These are phyloP conservation scores for Pantherophis alleghaniensis DNA, from an alignment of 2,797 vertebrate species.

Conservation along the genomic window DNA sequence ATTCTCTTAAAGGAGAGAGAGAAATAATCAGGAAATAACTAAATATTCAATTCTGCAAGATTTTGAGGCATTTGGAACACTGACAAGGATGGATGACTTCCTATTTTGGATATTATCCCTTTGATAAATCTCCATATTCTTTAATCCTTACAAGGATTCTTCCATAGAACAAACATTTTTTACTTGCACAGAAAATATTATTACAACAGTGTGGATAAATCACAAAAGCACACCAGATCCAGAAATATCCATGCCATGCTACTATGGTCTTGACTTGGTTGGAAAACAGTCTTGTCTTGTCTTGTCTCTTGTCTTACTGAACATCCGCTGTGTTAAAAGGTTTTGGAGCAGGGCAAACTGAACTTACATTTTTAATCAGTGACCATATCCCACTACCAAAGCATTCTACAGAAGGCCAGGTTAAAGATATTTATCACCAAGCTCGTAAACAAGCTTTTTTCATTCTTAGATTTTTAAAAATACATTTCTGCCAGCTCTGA, in stretches of 20 bases:
- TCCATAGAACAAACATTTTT: neutral
- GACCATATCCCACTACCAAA: neutral
- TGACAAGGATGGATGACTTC: neutral
- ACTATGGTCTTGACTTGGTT: neutral
- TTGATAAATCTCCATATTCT: neutral
- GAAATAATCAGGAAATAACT: neutral
- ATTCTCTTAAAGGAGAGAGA: neutral
- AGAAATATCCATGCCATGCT: neutral
- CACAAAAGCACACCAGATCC: neutral
- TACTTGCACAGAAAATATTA: neutral
- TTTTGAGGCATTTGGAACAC: neutral
- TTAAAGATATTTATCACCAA: neutral
- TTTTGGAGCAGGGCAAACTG: neutral
- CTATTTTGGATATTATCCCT: neutral
- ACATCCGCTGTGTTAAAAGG: neutral
- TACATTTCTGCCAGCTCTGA: neutral
- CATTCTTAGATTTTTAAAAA: neutral
- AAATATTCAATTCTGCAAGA: neutral
- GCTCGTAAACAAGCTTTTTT: neutral
- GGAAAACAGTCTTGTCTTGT: neutral
- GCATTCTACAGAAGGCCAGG: neutral
- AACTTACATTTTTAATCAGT: neutral
- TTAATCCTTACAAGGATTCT: neutral
- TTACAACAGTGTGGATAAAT: neutral
- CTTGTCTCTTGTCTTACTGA: neutral